These are phyloP conservation scores for Trileptium ribeirensis DNA, from an alignment of 2,888 invertebrate genomes.

Conservation along the genomic window DNA sequence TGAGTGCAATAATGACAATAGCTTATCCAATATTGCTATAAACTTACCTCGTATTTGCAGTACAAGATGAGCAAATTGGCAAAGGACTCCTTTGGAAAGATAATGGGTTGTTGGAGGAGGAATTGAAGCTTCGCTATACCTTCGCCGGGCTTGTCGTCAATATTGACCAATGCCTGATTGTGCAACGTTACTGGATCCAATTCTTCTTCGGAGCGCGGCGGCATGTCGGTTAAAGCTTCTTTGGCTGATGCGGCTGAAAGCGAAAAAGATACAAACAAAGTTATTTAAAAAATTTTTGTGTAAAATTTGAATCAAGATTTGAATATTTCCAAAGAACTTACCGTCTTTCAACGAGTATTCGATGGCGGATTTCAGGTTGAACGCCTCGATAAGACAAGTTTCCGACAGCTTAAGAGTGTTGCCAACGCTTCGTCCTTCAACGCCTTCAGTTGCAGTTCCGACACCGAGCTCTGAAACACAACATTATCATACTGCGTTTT, in stretches of 20 bases:
- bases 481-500: no score
- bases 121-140: constrained; percentile 91
- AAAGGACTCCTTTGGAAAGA: constrained; percentile 95
- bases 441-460: constrained; percentile 83
- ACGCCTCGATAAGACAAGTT: constrained; percentile 92
- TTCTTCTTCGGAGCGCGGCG: constrained; percentile 80
- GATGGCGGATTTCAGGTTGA: constrained; percentile 95
- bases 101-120: constrained; percentile 76
- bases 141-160: constrained; percentile 74
- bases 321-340: constrained; percentile 45
- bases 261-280: no score
- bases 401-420: constrained; percentile 86
- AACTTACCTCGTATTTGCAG: constrained; percentile 76
- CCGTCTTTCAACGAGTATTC: constrained; percentile 85
- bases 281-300: no score
- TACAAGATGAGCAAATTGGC: constrained; percentile 86
- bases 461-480: constrained; percentile 80
- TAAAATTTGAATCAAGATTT: background rate
- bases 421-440: constrained; percentile 80
- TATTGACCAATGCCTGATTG: constrained; percentile 85
- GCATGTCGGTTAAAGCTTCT: constrained; percentile 59
- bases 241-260: no score
- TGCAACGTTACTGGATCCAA: constrained; percentile 93
- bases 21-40: no score
- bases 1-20: no score